A percentile compares a stretch with the other conserved stretches of the same genome.
Evolutionary conservation across 2,113 vertebrate genomes (phyloP).

Genomic region (Phalacrocorax brasilianus): DNA sequence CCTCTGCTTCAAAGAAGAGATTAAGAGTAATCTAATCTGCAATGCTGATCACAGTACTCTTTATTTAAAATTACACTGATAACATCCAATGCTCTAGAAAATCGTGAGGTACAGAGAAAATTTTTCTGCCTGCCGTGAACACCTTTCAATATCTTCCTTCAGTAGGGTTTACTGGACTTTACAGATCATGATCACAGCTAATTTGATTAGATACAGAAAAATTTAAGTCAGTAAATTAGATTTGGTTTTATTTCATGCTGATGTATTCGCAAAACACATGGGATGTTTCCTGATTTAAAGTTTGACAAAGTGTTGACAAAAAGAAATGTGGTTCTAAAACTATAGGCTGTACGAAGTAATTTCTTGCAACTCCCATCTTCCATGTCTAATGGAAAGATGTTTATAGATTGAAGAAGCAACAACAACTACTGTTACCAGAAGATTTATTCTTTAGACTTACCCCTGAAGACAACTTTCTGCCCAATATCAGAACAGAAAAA

Average conservation of each 20-base stretch:
- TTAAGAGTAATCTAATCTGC: constrained; percentile 45
- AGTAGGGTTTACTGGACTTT: not conserved
- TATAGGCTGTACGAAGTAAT: not conserved
- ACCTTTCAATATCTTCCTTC: not conserved
- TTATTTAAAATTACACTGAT: not conserved
- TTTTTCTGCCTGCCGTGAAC: not conserved
- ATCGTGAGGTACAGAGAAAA: not conserved
- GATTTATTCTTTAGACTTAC: not conserved
- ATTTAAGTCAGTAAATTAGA: not conserved
- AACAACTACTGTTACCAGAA: not conserved
- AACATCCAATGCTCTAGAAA: not conserved
- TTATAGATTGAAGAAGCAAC: not conserved
- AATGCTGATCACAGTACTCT: not conserved
- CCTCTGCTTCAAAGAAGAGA: constrained; percentile 2
- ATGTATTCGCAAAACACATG: not conserved
- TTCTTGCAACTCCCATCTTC: not conserved
- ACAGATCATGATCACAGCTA: not conserved
- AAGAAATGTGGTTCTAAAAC: not conserved
- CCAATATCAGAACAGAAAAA: not conserved
- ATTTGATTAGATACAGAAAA: not conserved
- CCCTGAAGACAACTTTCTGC: not conserved
- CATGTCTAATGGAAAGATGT: not conserved
- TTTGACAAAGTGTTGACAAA: not conserved
- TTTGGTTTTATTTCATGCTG: not conserved
- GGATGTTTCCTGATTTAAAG: not conserved